phyloP scores from a whole-genome alignment of 1,140 invertebrate genomes.

The Vollenhovia emeryi region DNA sequence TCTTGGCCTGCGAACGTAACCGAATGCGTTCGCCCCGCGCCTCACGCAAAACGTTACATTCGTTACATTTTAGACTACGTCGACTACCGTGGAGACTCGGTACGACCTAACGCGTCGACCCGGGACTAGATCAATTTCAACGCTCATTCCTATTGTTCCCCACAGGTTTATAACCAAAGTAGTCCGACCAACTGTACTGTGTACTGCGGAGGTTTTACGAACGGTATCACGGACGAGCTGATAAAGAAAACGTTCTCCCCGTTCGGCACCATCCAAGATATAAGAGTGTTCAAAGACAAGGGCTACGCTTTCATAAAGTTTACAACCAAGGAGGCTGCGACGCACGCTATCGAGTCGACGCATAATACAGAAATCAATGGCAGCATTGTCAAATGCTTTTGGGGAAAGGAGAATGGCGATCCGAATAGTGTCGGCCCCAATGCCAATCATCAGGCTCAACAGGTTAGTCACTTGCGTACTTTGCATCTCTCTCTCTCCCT shows the following conservation, averaged over 20 bases:
- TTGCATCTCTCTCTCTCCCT: constrained; percentile 16
- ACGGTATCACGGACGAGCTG: constrained; percentile 97
- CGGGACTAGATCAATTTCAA: too few species aligned
- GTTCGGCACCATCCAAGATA: constrained; percentile 98
- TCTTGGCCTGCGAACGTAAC: too few species aligned
- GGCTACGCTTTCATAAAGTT: constrained; percentile 99
- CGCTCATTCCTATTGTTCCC: constrained; percentile 11
- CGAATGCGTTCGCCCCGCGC: too few species aligned
- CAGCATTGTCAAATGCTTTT: constrained; percentile 98
- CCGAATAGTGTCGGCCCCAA: constrained; percentile 88
- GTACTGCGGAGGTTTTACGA: constrained; percentile 98
- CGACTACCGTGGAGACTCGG: too few species aligned
- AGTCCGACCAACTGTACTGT: constrained; percentile 99
- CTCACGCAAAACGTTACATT: too few species aligned
- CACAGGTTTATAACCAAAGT: constrained; percentile 96
- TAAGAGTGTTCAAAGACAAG: constrained; percentile 99
- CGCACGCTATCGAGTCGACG: constrained; percentile 98
- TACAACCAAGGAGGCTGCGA: constrained; percentile 98
- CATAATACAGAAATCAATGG: constrained; percentile 99
- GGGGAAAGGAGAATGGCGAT: constrained; percentile 97
- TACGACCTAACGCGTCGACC: too few species aligned
- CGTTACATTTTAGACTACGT: too few species aligned
- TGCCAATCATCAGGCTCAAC: constrained; percentile 86
- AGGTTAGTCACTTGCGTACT: constrained; percentile 76
- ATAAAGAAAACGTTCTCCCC: constrained; percentile 97